Base-by-base conservation (phyloP, 2,797 vertebrate genomes). In the Atherinosoma microstoma region DNA sequence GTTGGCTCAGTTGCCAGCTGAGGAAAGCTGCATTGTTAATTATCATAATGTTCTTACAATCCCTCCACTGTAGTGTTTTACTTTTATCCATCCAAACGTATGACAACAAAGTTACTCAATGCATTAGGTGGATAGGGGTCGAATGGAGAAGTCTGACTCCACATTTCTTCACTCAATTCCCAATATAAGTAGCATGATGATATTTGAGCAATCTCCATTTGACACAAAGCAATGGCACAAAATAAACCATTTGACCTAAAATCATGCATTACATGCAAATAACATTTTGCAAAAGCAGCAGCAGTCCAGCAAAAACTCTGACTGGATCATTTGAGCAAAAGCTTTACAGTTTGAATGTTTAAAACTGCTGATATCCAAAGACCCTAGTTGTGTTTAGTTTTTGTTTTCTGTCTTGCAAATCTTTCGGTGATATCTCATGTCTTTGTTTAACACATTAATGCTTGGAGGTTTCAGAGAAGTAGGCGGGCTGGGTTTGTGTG, bases 401-500 rank as follows among this genome's bases (percentile, higher is more conserved):
- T 5, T 68, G 27, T 51, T 72, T 40, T 24, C 13, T 10, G 7
- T 22, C 22, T 36, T 68, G 34, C 62, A 62, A 38, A 45, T 13
- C 42, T 35, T 58, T 45, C 27, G 47, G 49, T 6, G n/a, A 69
- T 45, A 47, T 66, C 38, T 65, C 29, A 47, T 66, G 45, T 63
- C 24, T 1, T 67, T 71, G 32, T 36, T 69, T 1, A 60, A 12
- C 27, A 36, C 45, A 11, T 9, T 10, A 27, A 73, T 73, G 67
- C 58, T 67, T 69, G 3, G 22, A 64, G 35, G 24, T 35, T 66
- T 57, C 57, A 24, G 67, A 64, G 32, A 3, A 40, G n/a, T 6
- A 3, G 11, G 40, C 32, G 13, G 56, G 54, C 34, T 32, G 62
- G 29, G 57, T 69, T 54, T 80, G 73, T 20, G 74, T 80, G 81